Evolutionary conservation across 2,888 invertebrate species (phyloP).

Genomic region (Agrochola litura): DNA sequence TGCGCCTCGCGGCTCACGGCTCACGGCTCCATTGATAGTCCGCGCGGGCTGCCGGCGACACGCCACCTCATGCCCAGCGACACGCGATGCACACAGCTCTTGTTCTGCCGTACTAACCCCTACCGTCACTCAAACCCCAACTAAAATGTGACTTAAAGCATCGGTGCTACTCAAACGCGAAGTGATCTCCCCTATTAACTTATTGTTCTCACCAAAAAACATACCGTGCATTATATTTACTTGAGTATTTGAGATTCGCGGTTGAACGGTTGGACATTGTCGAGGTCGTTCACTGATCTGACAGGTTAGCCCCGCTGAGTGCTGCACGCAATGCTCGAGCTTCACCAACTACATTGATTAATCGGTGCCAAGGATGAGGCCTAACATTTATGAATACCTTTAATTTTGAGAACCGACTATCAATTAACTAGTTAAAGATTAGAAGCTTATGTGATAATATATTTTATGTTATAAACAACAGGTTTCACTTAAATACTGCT

Average conservation of each 20-base stretch:
- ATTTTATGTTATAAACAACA: slow-evolving; percentile 71
- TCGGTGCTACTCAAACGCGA: slow-evolving; percentile 68
- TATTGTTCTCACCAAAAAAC: slow-evolving; percentile 62
- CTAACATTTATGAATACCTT: slow-evolving; percentile 68
- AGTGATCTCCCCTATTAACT: slow-evolving; percentile 67
- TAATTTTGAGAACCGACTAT: slow-evolving; percentile 43
- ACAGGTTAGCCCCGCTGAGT: slow-evolving; percentile 79
- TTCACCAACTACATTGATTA: slow-evolving; percentile 70
- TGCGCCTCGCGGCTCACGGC: slow-evolving; percentile 70
- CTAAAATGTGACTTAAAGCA: slow-evolving; percentile 78
- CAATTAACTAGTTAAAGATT: slow-evolving; percentile 67
- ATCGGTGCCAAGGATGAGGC: slow-evolving; percentile 79
- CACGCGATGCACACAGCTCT: slow-evolving; percentile 78
- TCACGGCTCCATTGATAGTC: slow-evolving; percentile 85
- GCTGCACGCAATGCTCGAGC: slow-evolving; percentile 72
- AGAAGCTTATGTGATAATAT: slow-evolving; percentile 70
- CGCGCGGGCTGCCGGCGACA: slow-evolving; percentile 85
- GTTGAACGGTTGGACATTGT: slow-evolving; percentile 77
- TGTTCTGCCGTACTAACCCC: slow-evolving; percentile 74
- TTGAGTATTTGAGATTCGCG: slow-evolving; percentile 78
- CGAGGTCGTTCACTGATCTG: slow-evolving; percentile 88
- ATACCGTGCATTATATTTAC: slow-evolving; percentile 73
- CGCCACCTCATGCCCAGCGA: slow-evolving; percentile 78
- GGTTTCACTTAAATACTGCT: slow-evolving; percentile 74
- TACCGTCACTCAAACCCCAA: slow-evolving; percentile 73